Conservation (phyloP, 1,140 invertebrate species). For the Drosophila athabasca region DNA sequence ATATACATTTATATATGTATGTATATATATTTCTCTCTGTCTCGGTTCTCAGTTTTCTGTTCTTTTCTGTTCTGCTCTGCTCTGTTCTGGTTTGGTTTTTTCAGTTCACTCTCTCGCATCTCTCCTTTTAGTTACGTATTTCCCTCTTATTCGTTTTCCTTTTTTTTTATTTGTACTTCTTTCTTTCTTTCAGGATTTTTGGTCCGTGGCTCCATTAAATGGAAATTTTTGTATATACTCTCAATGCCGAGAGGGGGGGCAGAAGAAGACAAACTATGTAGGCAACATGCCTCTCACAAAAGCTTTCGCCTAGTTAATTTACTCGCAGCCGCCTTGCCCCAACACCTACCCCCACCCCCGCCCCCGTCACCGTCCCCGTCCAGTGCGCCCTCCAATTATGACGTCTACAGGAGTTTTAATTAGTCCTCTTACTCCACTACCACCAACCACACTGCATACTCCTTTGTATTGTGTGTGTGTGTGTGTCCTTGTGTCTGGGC, state of each 20-base stretch:
- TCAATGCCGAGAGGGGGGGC: conserved; percentile 19
- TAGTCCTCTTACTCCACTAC: conserved; percentile 46
- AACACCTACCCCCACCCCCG: conserved; percentile 10
- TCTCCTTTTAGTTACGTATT: background rate
- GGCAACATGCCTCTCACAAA: conserved; percentile 9
- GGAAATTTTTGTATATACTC: conserved; percentile 31
- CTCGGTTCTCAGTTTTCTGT: conserved; percentile 24
- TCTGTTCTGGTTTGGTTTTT: conserved; percentile 27
- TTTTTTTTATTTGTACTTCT: conserved; percentile 2
- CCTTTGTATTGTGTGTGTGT: conserved; percentile 29
- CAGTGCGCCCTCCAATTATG: conserved; percentile 37
- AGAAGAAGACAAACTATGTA: too few species aligned
- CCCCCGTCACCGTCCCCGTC: background rate
- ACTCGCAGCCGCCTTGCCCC: conserved; percentile 49
- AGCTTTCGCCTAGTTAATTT: conserved; percentile 69
- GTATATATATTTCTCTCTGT: conserved; percentile 40
- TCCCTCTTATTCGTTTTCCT: too few species aligned
- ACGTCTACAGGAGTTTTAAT: conserved; percentile 72
- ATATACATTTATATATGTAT: too few species aligned
- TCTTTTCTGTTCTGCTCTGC: background rate
- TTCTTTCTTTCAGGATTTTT: conserved; percentile 49
- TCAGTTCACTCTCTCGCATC: conserved; percentile 10
- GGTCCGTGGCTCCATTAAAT: conserved; percentile 38
- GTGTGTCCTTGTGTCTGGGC: conserved; percentile 50
- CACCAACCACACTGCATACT: background rate